Evolutionary conservation across 1,140 invertebrate genomes (phyloP).

Genomic region (Leptinotarsa lineolata): DNA sequence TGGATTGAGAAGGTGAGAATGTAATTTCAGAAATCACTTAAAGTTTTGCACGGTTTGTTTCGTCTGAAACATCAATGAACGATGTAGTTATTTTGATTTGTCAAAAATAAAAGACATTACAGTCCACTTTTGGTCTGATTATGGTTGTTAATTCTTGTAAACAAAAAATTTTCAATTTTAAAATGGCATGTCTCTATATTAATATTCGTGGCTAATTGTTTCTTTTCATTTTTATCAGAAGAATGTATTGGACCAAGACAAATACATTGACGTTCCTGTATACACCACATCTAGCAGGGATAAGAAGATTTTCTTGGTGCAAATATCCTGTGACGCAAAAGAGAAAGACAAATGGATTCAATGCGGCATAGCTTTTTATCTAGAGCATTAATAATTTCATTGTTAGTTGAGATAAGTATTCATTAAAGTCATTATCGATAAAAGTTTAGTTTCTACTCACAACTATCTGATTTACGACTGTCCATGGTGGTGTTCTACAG

Average conservation of each 20-base stretch:
- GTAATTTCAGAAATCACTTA: background rate
- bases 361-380: conserved; percentile 37
- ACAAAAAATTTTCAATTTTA: background rate
- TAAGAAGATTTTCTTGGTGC: conserved; percentile 44
- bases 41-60: background rate
- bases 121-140: background rate
- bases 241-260: conserved; percentile 34
- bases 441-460: no score
- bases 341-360: conserved; percentile 48
- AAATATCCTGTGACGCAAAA: conserved; percentile 46
- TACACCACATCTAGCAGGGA: conserved; percentile 48
- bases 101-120: background rate
- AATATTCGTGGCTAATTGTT: background rate
- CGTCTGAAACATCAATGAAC: background rate
- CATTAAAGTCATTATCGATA: no score
- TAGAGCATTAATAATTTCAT: conserved; percentile 29
- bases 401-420: no score
- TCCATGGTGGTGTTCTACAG: no score
- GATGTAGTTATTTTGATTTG: background rate
- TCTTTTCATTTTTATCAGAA: conserved; percentile 32
- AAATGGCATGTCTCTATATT: background rate
- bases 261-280: conserved; percentile 43
- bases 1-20: conserved; percentile 67
- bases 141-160: background rate
- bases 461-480: no score